Evolutionary conservation across 2,797 vertebrate species (phyloP), one percentile per base, ranked within the genome.

Genomic region (Gallinago nigripennis): DNA sequence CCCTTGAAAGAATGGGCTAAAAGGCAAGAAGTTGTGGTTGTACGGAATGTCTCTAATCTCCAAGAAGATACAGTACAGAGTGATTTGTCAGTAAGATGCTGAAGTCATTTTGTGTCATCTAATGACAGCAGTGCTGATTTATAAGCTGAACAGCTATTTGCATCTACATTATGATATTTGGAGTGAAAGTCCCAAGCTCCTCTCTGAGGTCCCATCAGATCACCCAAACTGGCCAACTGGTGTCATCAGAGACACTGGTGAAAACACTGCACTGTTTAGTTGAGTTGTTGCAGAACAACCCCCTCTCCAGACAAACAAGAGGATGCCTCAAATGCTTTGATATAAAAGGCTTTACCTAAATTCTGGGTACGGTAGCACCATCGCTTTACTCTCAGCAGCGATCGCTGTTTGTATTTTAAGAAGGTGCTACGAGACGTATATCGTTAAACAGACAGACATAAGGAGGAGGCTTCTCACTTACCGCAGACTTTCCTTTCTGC

Each of bases 51-150:
- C 33, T 53, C 72, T 72, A 16, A 33, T 31, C 43, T 28, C 33
- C 1, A 0, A 8, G 51, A 27, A 79, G 20, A 27, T n/a, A 18
- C 0, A 6, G 37, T 15, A 21, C 8, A 21, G 66, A 21, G 53
- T 4, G 37, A 61, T 76, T 66, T 81, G 23, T 50, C 66, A 28
- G 28, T 11, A 18, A 61, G 54, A 61, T 43, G 30, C 46, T 51
- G 63, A 15, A 25, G 54, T 28, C 6, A 16, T 70, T 76, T 56
- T 18, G 28, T 31, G 41, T 60, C 68, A n/a, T 21, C 80, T 65
- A 12, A 43, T 18, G 50, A 11, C 28, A 64, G 57, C 63, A 54
- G 68, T 16, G 61, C 28, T 5, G 0, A 28, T 6, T n/a, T 19
- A 10, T 1, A 45, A 30, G 16, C 24, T 30, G 12, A 54, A 8